Conservation (phyloP, 2,797 vertebrate species). For the Falco peregrinus region DNA sequence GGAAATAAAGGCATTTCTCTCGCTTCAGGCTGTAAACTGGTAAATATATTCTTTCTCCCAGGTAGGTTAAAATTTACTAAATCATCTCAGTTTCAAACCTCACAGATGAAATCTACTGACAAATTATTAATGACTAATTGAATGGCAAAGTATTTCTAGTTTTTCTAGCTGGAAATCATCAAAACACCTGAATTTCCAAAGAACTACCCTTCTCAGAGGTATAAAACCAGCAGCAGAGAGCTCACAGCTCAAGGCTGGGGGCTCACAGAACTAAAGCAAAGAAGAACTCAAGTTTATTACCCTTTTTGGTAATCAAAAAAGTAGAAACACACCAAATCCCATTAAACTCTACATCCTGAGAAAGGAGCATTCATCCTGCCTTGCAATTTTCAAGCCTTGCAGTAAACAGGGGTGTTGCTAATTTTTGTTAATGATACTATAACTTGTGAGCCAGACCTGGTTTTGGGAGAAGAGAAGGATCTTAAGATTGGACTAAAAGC, state of each 20-base stretch:
- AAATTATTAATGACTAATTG: neutral
- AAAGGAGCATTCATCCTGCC: neutral
- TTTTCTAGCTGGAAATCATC: neutral
- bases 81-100: neutral
- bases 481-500: neutral
- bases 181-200: rapidly evolving
- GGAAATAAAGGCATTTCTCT: neutral
- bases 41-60: neutral
- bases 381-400: neutral
- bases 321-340: neutral
- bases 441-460: neutral
- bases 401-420: neutral
- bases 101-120: neutral
- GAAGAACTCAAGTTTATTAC: neutral
- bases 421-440: neutral
- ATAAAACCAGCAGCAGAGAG: neutral
- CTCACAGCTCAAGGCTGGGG: neutral
- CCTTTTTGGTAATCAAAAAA: neutral
- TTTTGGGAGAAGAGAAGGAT: neutral
- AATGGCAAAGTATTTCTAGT: neutral
- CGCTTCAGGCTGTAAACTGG: neutral
- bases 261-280: neutral
- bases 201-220: neutral
- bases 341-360: neutral
- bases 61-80: neutral